Base-by-base conservation (phyloP, 2,797 vertebrate genomes). In the Heterohyrax brucei region DNA sequence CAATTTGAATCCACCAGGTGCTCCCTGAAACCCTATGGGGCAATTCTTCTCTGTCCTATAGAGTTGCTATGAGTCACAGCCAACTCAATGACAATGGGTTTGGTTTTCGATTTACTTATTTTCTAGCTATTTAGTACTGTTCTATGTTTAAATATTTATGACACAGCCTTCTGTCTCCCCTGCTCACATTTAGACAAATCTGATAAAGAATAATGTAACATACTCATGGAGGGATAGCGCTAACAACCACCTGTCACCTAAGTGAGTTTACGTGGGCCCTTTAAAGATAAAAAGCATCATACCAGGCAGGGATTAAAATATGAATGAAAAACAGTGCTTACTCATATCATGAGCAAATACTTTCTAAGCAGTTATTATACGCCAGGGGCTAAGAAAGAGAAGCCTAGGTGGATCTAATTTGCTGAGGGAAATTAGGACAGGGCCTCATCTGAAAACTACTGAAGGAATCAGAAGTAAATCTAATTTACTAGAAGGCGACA, bases 321-420 rank as follows among this genome's bases (percentile, higher is more conserved):
- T 64, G 33, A 56, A 73, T 61, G 78, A 68, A 92, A 79, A 88
- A 48, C 4, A 83, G 13, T 46, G 44, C n/a, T 73, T 94, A 90
- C 7, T 75, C 33, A 64, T 53, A 66, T 59, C 8, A 76, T 46
- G 61, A 78, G 91, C 12, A 72, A 85, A 79, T 56, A 78, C 7
- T 24, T 66, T 10, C 70, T 44, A 1, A 82, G 26, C 26, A 77
- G 3, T 62, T 92, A 44, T 13, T 73, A 44, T 56, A 50, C 18
- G 2, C 13, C 53, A 73, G 28, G 8, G 56, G 44, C 53, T 89
- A 10, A 61, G 24, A 82, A 91, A 14, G 13, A 70, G 14, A 61
- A 28, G 10, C 82, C 18, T 9, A 83, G 21, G 33, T 62, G 56
- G 33, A 78, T 78, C 3, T 64, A 86, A 93, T 1, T 7, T 61